Percentiles rank a stretch among this genome's conserved stretches.
phyloP scores from a whole-genome alignment of 2,113 vertebrate species.

The Passerina amoena region DNA sequence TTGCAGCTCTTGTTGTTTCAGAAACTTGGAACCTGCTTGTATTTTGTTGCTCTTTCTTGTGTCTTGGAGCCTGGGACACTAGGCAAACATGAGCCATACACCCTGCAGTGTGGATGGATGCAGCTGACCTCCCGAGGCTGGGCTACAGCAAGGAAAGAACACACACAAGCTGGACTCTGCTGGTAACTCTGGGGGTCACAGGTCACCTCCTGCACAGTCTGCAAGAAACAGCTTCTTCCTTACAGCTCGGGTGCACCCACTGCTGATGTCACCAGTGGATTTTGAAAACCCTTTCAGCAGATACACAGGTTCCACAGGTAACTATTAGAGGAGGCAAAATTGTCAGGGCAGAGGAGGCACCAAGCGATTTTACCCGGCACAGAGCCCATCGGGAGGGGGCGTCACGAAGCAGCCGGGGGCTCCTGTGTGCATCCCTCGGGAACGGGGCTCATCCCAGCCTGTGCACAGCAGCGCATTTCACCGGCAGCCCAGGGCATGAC shows the following conservation, averaged over 20 bases:
- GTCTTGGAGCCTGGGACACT: not conserved
- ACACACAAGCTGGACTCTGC: not conserved
- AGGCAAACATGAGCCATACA: not conserved
- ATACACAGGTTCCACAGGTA: not conserved
- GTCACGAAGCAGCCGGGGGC: not conserved
- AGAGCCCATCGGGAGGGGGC: not conserved
- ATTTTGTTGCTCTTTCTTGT: not conserved
- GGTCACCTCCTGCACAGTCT: not conserved
- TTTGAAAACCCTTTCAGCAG: not conserved
- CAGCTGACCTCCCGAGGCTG: not conserved
- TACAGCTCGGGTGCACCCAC: not conserved
- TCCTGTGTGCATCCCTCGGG: rapidly evolving
- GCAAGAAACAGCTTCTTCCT: not conserved
- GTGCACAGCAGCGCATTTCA: not conserved
- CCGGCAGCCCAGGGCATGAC: rapidly evolving
- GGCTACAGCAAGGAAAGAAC: not conserved
- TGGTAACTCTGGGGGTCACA: rapidly evolving
- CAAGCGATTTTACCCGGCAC: not conserved
- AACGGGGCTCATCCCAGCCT: not conserved
- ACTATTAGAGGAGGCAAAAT: not conserved
- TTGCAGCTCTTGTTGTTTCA: not conserved
- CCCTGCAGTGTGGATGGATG: not conserved
- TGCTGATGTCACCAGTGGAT: not conserved
- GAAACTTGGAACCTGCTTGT: not conserved
- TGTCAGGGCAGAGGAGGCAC: not conserved